A percentile compares a stretch with the other conserved stretches of the same genome.
Evolutionary conservation across 2,888 invertebrate species (phyloP).

Genomic region (Patella pellucida): DNA sequence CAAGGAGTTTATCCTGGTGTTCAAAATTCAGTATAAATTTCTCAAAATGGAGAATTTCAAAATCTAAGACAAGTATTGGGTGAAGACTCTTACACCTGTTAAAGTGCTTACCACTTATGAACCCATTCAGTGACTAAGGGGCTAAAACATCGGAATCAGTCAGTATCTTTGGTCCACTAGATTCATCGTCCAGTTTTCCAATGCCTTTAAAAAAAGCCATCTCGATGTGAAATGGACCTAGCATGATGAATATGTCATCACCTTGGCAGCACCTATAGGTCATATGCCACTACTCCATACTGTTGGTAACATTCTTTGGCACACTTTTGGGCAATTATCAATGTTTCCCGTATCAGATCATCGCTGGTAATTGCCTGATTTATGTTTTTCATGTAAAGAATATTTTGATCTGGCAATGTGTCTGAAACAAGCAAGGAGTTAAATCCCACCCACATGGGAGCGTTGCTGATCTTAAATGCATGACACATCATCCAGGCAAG

Average conservation of each 20-base stretch:
- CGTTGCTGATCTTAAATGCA: slow-evolving; percentile 19
- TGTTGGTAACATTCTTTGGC: slow-evolving; percentile 29
- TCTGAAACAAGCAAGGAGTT: slow-evolving; percentile 27
- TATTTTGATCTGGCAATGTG: slow-evolving; percentile 30
- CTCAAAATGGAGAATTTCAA: slow-evolving; percentile 33
- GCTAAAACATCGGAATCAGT: slow-evolving; percentile 38
- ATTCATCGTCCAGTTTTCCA: slow-evolving; percentile 38
- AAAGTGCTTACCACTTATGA: slow-evolving; percentile 30
- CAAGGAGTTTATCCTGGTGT: neutral
- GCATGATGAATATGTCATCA: slow-evolving; percentile 41
- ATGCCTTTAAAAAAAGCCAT: slow-evolving; percentile 39
- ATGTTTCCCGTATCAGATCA: slow-evolving; percentile 36
- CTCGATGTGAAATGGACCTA: slow-evolving; percentile 39
- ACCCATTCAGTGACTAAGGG: slow-evolving; percentile 37
- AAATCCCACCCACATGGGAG: slow-evolving; percentile 39
- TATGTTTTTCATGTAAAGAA: slow-evolving; percentile 37
- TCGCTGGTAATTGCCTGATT: slow-evolving; percentile 28
- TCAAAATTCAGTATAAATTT: slow-evolving; percentile 15
- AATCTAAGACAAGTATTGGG: slow-evolving; percentile 31
- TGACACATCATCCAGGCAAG: slow-evolving; percentile 26
- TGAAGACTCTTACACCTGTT: slow-evolving; percentile 42
- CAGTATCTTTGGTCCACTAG: slow-evolving; percentile 37
- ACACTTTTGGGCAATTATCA: slow-evolving; percentile 29
- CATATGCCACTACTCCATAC: slow-evolving; percentile 34
- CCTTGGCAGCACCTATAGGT: slow-evolving; percentile 34